phyloP scores from a whole-genome alignment of 2,888 invertebrate genomes.

The Busseola fusca region DNA sequence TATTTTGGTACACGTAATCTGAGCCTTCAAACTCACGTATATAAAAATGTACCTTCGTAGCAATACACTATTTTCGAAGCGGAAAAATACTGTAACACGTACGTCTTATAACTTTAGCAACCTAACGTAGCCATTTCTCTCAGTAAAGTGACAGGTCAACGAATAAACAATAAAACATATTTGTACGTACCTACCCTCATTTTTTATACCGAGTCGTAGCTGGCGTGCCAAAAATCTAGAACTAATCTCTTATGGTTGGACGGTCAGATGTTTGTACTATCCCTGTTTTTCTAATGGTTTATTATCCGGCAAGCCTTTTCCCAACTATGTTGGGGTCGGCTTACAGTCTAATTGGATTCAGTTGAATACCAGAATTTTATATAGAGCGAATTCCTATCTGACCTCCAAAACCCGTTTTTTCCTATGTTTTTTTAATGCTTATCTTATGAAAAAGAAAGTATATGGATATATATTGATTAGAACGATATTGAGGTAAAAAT shows the following conservation, averaged over 20 bases:
- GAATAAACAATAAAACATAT: slow-evolving; percentile 52
- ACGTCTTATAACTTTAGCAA: slow-evolving; percentile 44
- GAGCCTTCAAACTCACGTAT: not conserved
- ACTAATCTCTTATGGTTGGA: slow-evolving; percentile 47
- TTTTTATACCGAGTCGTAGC: slow-evolving; percentile 36
- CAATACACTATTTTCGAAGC: slow-evolving; percentile 23
- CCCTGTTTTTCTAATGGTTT: slow-evolving; percentile 14
- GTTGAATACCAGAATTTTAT: too few relatives aligned
- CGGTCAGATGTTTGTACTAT: slow-evolving; percentile 21
- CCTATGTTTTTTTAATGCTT: slow-evolving; percentile 20
- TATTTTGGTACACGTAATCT: slow-evolving; percentile 15
- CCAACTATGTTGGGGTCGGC: too few relatives aligned
- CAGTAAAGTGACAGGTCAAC: slow-evolving; percentile 45
- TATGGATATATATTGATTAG: not conserved
- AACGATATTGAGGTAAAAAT: not conserved
- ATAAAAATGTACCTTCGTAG: slow-evolving; percentile 3
- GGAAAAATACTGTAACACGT: slow-evolving; percentile 44
- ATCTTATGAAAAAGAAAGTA: not conserved
- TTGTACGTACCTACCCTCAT: slow-evolving; percentile 28
- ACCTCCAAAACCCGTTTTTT: slow-evolving; percentile 8
- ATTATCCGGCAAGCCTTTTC: too few relatives aligned
- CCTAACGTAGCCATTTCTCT: slow-evolving; percentile 42
- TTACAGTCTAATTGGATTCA: too few relatives aligned
- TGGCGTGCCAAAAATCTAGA: slow-evolving; percentile 49
- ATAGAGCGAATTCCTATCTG: too few relatives aligned